Evolutionary conservation across 1,140 invertebrate species (phyloP), one percentile per base, ranked within the genome.

Genomic region (Hyposmocoma kahamanoa): DNA sequence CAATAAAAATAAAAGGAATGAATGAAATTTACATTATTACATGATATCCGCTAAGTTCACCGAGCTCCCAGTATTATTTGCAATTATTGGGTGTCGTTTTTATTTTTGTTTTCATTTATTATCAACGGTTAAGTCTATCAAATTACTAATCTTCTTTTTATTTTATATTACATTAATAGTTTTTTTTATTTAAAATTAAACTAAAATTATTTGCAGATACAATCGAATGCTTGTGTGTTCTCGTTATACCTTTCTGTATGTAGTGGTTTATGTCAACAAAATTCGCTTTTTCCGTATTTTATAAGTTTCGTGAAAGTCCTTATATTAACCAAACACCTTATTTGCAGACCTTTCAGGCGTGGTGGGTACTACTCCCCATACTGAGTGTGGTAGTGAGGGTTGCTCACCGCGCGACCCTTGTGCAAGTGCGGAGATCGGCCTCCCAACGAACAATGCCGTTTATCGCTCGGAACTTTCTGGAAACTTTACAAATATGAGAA

Each of bases 331-430:
- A 50, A 51, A 49, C 70, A 60, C 57, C 54, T 81, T 84, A 67
- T 82, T 76, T 62, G 62, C 78, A 84, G 78, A 74, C 67, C 59
- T 34, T 68, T 54, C 59, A 81, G 78, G 62, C 81, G 81, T 55
- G 75, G 75, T 60, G 20, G 24, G 45, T 82, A 79, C 70, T 82
- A 72, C 62, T 56, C 47, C 47, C 78, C 78, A 36, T 84, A 82
- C 81, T 84, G 81, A 84, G 81, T 79, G 69, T 64, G 76, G 76
- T 73, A 69, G 60, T 60, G 64, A 64, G 76, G 66, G 50, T 36
- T 41, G 28, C 42, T 57, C 68, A 62, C 62, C 64, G 36, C 42
- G 48, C 59, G 51, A 53, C 50, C 59, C 53, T 48, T 49, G 38
- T 46, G 59, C 57, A 50, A 61, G 50, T 56, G 65, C 56, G 45